Conservation (phyloP, 2,797 vertebrate species). For the Prunella strophiata region DNA sequence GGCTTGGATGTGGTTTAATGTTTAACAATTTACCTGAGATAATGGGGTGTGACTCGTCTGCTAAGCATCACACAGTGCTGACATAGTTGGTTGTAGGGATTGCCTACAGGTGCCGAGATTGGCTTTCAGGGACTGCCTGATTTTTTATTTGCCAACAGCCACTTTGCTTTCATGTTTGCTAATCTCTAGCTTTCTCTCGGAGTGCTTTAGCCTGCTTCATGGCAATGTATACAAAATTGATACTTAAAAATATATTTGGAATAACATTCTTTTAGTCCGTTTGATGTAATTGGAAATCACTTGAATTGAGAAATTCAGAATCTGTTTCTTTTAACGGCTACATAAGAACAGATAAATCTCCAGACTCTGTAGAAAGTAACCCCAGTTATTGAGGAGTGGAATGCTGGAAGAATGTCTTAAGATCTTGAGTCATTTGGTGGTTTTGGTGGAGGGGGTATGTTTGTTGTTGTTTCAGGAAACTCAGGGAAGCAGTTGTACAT, state of each 20-base stretch:
- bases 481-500: neutral
- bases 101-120: neutral
- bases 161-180: neutral
- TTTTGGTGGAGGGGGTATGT: neutral
- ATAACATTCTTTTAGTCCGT: neutral
- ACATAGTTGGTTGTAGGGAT: neutral
- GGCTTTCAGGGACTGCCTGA: neutral
- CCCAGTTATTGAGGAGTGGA: neutral
- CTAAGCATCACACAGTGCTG: neutral
- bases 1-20: slow-evolving; percentile 30
- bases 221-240: neutral
- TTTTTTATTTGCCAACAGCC: neutral
- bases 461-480: neutral
- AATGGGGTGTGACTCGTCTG: neutral
- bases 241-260: neutral
- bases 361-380: neutral
- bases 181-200: neutral
- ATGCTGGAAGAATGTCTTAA: neutral
- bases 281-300: neutral
- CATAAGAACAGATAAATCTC: neutral
- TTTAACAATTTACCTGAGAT: slow-evolving; percentile 37
- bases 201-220: neutral
- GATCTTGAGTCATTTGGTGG: neutral
- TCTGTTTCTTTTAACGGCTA: neutral
- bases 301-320: neutral